phyloP scores from a whole-genome alignment of 2,113 vertebrate genomes.

The Arizona elegans region DNA sequence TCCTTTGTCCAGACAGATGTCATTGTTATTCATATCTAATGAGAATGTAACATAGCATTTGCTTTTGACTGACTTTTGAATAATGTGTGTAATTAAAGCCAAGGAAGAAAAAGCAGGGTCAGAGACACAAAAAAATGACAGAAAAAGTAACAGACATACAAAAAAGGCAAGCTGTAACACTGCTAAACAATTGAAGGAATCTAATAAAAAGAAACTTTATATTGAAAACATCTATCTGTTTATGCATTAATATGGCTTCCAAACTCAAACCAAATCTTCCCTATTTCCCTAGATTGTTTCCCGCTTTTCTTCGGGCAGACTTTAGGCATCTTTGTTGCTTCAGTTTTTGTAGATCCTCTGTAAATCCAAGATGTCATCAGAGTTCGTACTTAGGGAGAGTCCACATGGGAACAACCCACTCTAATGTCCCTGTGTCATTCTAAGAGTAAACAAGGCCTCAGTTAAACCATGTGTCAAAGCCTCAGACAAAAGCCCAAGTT shows the following conservation, averaged over 20 bases:
- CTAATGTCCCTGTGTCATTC: neutral
- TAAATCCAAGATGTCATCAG: neutral
- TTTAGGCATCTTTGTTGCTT: neutral
- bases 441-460: neutral
- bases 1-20: neutral
- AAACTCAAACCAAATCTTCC: neutral
- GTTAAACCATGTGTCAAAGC: neutral
- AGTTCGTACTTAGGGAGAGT: neutral
- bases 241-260: neutral
- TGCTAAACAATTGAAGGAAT: neutral
- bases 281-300: neutral
- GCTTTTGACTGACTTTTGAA: neutral
- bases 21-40: neutral
- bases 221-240: neutral
- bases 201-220: neutral
- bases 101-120: neutral
- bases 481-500: neutral
- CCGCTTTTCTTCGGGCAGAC: neutral
- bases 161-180: neutral
- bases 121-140: neutral
- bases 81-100: neutral
- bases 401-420: neutral
- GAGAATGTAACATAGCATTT: neutral
- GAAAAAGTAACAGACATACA: neutral
- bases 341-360: neutral